Evolutionary conservation across 2,113 vertebrate species (phyloP).

Genomic region (Typhlomys cinereus): DNA sequence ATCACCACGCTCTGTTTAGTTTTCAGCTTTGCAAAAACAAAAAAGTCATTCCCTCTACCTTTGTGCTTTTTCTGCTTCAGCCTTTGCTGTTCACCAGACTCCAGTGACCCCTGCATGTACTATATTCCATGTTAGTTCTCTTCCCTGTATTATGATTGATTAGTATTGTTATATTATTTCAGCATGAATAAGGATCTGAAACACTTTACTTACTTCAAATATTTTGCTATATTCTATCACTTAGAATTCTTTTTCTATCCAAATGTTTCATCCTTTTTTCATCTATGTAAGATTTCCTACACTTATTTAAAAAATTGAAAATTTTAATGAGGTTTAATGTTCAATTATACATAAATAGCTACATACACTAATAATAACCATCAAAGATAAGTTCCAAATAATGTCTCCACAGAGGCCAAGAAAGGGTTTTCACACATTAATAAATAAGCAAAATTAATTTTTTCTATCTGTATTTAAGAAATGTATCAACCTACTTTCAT

Average conservation of each 20-base stretch:
- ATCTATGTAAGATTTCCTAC: neutral
- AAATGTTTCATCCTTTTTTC: neutral
- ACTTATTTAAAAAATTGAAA: neutral
- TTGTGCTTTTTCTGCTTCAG: neutral
- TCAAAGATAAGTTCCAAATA: neutral
- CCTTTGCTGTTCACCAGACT: neutral
- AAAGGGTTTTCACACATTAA: neutral
- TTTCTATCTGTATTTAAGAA: neutral
- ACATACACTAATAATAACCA: neutral
- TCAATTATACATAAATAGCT: neutral
- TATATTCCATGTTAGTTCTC: neutral
- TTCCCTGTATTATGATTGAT: neutral
- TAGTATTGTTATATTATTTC: neutral
- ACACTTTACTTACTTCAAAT: neutral
- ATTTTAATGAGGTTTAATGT: neutral
- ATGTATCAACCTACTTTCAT: neutral
- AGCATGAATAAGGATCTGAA: neutral
- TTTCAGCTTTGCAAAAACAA: neutral
- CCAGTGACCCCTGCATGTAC: rapidly evolving
- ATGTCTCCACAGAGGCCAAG: neutral
- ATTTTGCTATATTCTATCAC: neutral
- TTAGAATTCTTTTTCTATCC: neutral
- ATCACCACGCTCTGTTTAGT: neutral
- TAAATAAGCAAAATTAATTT: neutral
- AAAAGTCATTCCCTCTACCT: neutral